These are phyloP conservation scores for Ormyrus thymus DNA, from an alignment of 2,888 invertebrate genomes.

Conservation along the genomic window DNA sequence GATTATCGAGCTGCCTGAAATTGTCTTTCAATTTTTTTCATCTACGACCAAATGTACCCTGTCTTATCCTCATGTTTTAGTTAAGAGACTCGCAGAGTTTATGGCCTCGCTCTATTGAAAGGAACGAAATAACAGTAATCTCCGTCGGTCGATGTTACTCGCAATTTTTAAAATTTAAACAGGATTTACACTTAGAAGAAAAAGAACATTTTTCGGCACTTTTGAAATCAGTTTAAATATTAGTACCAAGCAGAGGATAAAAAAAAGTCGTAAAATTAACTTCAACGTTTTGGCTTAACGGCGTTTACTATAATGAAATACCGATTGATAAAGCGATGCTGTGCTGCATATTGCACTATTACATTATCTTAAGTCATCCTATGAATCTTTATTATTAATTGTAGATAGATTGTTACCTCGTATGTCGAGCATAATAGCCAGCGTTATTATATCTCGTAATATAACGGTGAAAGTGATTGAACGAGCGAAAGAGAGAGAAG, in stretches of 20 bases:
- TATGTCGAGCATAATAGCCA: constrained; percentile 21
- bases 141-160: constrained; percentile 7
- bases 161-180: constrained; percentile 1
- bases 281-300: constrained; percentile 24
- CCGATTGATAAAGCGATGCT: constrained; percentile 18
- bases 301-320: constrained; percentile 24
- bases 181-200: neutral
- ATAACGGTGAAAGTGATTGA: neutral
- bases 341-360: constrained; percentile 39
- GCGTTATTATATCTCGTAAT: constrained; percentile 11
- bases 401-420: constrained; percentile 48
- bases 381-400: constrained; percentile 39
- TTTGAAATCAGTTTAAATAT: constrained; percentile 2
- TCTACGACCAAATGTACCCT: constrained; percentile 48
- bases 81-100: constrained; percentile 30
- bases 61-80: constrained; percentile 45
- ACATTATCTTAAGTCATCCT: constrained; percentile 34
- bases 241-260: neutral
- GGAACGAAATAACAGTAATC: neutral
- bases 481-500: neutral
- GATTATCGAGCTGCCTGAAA: constrained; percentile 37
- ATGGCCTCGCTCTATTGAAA: constrained; percentile 7
- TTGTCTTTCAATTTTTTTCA: constrained; percentile 50
- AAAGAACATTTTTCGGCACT: neutral
- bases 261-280: constrained; percentile 9